Conservation (phyloP, 2,888 invertebrate species). For the Terebella lapidaria region DNA sequence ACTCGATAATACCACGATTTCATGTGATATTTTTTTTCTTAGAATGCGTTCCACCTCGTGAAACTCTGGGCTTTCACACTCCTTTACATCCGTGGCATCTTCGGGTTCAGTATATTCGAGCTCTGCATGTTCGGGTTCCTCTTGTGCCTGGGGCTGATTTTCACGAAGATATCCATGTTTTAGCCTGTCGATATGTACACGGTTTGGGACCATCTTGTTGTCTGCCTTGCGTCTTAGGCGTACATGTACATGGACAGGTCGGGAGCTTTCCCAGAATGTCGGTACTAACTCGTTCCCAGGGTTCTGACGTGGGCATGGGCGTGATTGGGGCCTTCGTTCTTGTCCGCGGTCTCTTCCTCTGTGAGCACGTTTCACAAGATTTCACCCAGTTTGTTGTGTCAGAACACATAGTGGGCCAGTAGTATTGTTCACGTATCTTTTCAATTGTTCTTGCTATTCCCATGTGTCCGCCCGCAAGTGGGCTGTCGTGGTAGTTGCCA, state of each 20-base stretch:
- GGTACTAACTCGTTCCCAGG: background rate
- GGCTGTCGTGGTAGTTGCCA: background rate
- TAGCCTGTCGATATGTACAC: background rate
- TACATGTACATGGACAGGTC: background rate
- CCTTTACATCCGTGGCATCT: background rate
- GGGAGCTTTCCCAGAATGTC: background rate
- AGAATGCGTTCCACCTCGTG: background rate
- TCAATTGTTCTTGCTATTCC: background rate
- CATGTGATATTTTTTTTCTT: background rate
- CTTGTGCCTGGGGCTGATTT: no score
- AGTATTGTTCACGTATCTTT: background rate
- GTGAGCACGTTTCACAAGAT: background rate
- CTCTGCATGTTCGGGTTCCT: no score
- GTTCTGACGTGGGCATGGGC: background rate
- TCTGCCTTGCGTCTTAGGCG: background rate
- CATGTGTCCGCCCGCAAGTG: background rate
- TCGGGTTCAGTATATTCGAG: no score
- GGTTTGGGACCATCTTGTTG: background rate
- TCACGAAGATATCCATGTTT: background rate
- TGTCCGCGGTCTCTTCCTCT: background rate
- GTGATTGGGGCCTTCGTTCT: background rate
- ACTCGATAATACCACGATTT: conserved; percentile 1
- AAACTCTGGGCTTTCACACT: background rate
- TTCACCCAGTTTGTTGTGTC: background rate
- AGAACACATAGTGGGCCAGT: background rate